These are phyloP conservation scores for Alfaro cultratus DNA, from an alignment of 2,797 vertebrate genomes.

Conservation along the genomic window DNA sequence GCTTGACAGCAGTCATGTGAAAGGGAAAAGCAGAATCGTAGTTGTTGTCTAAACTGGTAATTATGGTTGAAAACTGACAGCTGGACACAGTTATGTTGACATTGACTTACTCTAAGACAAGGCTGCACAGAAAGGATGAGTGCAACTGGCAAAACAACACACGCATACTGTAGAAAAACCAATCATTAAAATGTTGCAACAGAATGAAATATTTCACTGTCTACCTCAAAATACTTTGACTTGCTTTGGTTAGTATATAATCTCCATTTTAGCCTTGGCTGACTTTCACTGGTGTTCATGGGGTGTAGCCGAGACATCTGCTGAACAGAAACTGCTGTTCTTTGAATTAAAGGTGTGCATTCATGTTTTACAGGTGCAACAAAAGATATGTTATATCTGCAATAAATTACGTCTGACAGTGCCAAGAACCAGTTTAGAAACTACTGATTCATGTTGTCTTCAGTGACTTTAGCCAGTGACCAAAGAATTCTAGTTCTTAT, in stretches of 20 bases:
- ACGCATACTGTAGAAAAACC: not conserved
- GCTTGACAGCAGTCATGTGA: slow-evolving; percentile 19
- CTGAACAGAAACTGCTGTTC: slow-evolving; percentile 54
- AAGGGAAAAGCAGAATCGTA: slow-evolving; percentile 8
- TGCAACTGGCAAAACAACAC: slow-evolving; percentile 10
- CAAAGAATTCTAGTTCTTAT: not conserved
- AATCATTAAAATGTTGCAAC: not conserved
- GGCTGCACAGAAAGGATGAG: not conserved
- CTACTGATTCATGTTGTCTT: slow-evolving; percentile 17
- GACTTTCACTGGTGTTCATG: slow-evolving; percentile 33
- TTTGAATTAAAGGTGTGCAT: slow-evolving; percentile 21
- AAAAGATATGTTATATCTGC: slow-evolving; percentile 18
- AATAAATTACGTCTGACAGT: slow-evolving; percentile 17
- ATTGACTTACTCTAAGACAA: slow-evolving; percentile 2
- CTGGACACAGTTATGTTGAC: slow-evolving; percentile 15
- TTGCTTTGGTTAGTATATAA: slow-evolving; percentile 2
- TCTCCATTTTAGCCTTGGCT: slow-evolving; percentile 11
- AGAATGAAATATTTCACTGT: not conserved
- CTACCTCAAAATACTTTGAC: not conserved
- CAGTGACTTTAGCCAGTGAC: not conserved
- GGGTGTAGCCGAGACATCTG: slow-evolving; percentile 12
- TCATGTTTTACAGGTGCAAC: slow-evolving; percentile 26
- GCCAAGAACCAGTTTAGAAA: slow-evolving; percentile 27
- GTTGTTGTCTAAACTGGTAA: slow-evolving; percentile 27
- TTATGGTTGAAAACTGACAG: slow-evolving; percentile 27